Evolutionary conservation across 1,140 invertebrate genomes (phyloP).

Genomic region (Anastrepha obliqua): DNA sequence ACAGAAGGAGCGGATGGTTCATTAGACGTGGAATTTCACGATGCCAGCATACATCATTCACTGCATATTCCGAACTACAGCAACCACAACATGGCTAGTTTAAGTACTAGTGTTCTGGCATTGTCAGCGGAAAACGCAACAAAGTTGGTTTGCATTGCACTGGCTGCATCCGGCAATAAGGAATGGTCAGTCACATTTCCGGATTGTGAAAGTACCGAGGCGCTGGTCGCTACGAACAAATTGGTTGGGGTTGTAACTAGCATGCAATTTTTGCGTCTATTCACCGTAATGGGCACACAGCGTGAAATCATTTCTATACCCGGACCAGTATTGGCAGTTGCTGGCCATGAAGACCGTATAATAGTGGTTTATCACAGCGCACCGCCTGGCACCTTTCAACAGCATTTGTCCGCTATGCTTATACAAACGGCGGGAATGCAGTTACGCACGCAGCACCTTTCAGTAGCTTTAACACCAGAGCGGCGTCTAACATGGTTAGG

Average conservation of each 20-base stretch:
- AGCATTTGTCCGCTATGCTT: slow-evolving; percentile 78
- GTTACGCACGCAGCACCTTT: slow-evolving; percentile 64
- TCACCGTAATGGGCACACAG: slow-evolving; percentile 89
- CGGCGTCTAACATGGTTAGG: slow-evolving; percentile 88
- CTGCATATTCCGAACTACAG: slow-evolving; percentile 91
- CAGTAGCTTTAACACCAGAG: slow-evolving; percentile 82
- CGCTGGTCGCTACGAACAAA: slow-evolving; percentile 82
- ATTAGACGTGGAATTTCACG: slow-evolving; percentile 97
- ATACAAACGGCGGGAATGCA: slow-evolving; percentile 71
- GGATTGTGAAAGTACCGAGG: slow-evolving; percentile 84
- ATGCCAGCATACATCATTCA: slow-evolving; percentile 90
- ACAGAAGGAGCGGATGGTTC: slow-evolving; percentile 79
- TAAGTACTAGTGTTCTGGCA: slow-evolving; percentile 86
- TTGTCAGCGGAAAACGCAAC: slow-evolving; percentile 84
- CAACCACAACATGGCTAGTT: slow-evolving; percentile 87
- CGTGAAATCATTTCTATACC: slow-evolving; percentile 83
- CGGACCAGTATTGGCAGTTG: slow-evolving; percentile 81
- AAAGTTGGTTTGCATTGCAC: slow-evolving; percentile 84
- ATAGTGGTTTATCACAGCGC: slow-evolving; percentile 86
- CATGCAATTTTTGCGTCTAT: slow-evolving; percentile 85
- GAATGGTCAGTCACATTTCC: slow-evolving; percentile 90
- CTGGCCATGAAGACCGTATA: slow-evolving; percentile 81
- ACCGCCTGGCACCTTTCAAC: slow-evolving; percentile 72
- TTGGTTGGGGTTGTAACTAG: slow-evolving; percentile 88
- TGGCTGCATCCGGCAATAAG: slow-evolving; percentile 86